phyloP scores from a whole-genome alignment of 2,888 invertebrate species.

The Tetragonula carbonaria region DNA sequence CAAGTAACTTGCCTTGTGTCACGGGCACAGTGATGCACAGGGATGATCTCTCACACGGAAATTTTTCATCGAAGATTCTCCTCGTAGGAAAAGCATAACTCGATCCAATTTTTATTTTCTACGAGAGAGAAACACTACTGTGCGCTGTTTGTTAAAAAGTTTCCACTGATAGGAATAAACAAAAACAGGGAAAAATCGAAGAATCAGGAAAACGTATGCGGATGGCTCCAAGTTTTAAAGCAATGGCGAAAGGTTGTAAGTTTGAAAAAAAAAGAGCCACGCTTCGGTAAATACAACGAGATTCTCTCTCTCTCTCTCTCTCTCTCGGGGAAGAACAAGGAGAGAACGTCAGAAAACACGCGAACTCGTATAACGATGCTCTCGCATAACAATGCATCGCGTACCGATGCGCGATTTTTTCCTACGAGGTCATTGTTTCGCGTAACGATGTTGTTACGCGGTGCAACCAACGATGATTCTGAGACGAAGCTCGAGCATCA shows the following conservation, averaged over 20 bases:
- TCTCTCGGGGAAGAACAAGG: neutral
- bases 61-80: neutral
- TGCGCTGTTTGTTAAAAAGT: too few species aligned
- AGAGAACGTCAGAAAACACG: neutral
- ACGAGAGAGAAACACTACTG: too few species aligned
- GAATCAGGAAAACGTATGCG: neutral
- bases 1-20: neutral
- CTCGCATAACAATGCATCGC: conserved; percentile 15
- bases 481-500: conserved; percentile 8
- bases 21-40: neutral
- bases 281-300: neutral
- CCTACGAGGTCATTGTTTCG: neutral
- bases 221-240: neutral
- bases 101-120: too few species aligned
- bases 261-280: neutral
- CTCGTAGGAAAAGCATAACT: too few species aligned
- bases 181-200: neutral
- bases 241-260: neutral
- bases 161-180: too few species aligned
- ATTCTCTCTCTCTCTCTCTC: neutral
- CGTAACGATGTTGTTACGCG: conserved; percentile 5
- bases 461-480: conserved; percentile 3
- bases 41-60: neutral
- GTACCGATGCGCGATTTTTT: neutral
- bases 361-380: neutral